Base-by-base conservation (phyloP, 1,140 invertebrate genomes). In the Hormaphis cornu region DNA sequence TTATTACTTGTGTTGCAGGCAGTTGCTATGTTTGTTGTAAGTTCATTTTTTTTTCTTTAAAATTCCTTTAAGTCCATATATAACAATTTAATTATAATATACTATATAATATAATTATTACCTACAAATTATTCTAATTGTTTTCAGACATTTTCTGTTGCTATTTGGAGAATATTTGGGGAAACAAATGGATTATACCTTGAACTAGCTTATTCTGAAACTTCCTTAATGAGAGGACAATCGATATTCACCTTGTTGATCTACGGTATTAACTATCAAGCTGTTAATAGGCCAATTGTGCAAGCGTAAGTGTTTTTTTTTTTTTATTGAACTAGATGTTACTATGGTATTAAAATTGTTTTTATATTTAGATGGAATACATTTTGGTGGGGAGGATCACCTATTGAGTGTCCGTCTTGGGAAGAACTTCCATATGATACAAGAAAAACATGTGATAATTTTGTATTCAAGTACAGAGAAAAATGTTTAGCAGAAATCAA, bases 371-470 rank as follows among this genome's bases (percentile, higher is more conserved):
- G 79, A 44, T 74, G 79, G n/a, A 58, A 69, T n/a, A 54, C 70
- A 69, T 44, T 66, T 37, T 75, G 79, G 70, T 86, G 87, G 77
- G 87, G 88, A 18, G 85, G 84, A 16, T 85, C 89, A 73, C 82
- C 83, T 4, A 77, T 91, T 1, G 81, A 82, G 16, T 75, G 93
- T 44, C 89, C 91, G 1, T 76, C 85, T 3, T 84, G 87, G 76
- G 85, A 88, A 50, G 85, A 91, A 52, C 75, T 95, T 3, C 84
- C 84, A 52, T 80, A 84, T 18, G 89, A 93, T 77, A 90, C 88
- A 0, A 87, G 83, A 74, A 85, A 89, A 71, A 86, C 92, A 52
- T 93, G 93, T 75, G 89, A 95, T 71, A 90, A 95, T 76, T 97
- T 96, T 78, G 84, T 84, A 22, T 86, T 83, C 30, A 90, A 93